Percentiles rank a stretch among this genome's conserved stretches.
phyloP scores from a whole-genome alignment of 1,140 invertebrate species.

The Ceratosolen solmsi region DNA sequence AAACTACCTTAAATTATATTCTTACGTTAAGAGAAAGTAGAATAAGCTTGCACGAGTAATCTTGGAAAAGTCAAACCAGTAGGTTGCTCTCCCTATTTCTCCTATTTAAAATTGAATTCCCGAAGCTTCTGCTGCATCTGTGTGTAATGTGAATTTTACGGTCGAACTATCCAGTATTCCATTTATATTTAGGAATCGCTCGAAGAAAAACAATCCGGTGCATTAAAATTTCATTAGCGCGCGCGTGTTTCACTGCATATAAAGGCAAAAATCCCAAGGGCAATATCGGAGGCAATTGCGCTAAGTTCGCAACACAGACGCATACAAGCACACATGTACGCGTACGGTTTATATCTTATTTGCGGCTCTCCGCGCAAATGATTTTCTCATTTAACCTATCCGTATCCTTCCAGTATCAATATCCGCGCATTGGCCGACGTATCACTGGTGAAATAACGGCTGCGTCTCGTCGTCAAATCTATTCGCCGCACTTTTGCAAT shows the following conservation, averaged over 20 bases:
- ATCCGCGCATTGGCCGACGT: neutral
- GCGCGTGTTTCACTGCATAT: neutral
- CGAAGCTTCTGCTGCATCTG: neutral
- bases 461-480: neutral
- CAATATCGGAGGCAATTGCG: neutral
- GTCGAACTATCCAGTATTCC: neutral
- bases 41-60: neutral
- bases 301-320: neutral
- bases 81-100: neutral
- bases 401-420: neutral
- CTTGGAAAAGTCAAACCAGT: too few species aligned
- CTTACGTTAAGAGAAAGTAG: too few species aligned
- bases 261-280: neutral
- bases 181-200: neutral
- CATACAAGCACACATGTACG: neutral
- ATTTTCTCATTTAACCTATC: constrained; percentile 7
- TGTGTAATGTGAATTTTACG: neutral
- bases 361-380: neutral
- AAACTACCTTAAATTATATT: too few species aligned
- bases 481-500: constrained; percentile 6
- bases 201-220: neutral
- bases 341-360: neutral
- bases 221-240: neutral
- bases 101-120: neutral
- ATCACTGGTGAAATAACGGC: neutral